A percentile compares a stretch with the other conserved stretches of the same genome.
These are phyloP conservation scores for Eupeodes corollae DNA, from an alignment of 1,140 invertebrate species.

Conservation along the genomic window DNA sequence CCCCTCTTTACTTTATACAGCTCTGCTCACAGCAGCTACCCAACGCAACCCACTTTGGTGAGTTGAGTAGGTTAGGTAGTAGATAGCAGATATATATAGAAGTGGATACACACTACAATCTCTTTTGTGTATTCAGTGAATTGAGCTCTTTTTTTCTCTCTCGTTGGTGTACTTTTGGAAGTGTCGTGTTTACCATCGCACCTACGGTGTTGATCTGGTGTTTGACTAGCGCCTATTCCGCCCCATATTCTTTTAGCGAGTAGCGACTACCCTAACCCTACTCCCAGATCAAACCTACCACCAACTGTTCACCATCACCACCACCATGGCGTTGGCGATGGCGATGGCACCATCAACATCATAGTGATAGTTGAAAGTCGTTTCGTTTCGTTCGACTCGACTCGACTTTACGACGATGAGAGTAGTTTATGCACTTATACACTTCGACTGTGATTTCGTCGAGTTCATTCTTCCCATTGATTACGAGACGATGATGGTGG, in stretches of 20 bases:
- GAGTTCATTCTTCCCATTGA: background rate
- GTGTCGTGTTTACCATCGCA: slow-evolving; percentile 2
- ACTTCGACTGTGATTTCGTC: background rate
- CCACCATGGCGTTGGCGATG: no score
- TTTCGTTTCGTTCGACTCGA: background rate
- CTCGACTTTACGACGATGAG: background rate
- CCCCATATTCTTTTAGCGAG: background rate
- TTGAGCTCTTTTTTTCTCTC: background rate
- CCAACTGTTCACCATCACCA: background rate
- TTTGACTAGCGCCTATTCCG: slow-evolving; percentile 1
- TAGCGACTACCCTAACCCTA: background rate
- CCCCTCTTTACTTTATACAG: no score
- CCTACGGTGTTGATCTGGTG: slow-evolving; percentile 5
- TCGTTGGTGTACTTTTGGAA: background rate
- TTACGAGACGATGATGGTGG: background rate
- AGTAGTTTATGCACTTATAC: background rate
- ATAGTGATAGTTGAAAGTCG: no score
- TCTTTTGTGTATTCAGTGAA: no score
- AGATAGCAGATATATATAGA: background rate
- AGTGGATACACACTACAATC: no score
- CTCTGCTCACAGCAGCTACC: no score
- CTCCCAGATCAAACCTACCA: background rate
- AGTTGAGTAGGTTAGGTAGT: background rate
- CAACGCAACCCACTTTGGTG: no score
- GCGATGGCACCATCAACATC: no score